Percentiles rank a stretch among this genome's conserved stretches.
phyloP scores from a whole-genome alignment of 2,888 invertebrate genomes.

The Balanococcus diminutus region DNA sequence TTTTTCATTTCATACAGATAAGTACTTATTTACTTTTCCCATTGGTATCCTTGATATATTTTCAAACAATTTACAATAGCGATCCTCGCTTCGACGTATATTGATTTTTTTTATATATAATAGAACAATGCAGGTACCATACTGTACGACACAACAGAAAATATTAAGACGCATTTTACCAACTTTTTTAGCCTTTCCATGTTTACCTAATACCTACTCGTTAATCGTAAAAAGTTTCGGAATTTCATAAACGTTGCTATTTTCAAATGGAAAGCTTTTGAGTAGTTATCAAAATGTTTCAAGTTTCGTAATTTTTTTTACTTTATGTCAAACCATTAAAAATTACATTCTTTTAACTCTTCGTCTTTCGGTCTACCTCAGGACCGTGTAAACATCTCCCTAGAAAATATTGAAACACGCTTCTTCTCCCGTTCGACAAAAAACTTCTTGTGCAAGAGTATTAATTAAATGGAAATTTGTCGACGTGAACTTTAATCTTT shows the following conservation, averaged over 20 bases:
- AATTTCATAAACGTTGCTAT: slow-evolving; percentile 27
- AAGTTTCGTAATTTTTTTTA: slow-evolving; percentile 18
- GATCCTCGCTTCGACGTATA: background rate
- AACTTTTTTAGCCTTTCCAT: background rate
- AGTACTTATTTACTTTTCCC: background rate
- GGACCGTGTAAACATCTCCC: background rate
- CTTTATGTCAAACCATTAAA: slow-evolving; percentile 31
- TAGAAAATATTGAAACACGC: background rate
- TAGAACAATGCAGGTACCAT: background rate
- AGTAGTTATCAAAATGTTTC: slow-evolving; percentile 27
- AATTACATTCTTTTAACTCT: background rate
- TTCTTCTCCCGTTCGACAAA: background rate
- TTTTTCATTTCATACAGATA: background rate
- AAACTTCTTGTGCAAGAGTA: background rate
- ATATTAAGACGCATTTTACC: background rate
- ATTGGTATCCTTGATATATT: background rate
- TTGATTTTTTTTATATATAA: slow-evolving; percentile 3
- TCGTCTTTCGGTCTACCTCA: background rate
- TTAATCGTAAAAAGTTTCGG: slow-evolving; percentile 16
- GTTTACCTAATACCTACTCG: too few relatives aligned
- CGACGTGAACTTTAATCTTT: background rate
- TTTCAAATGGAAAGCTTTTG: slow-evolving; percentile 9
- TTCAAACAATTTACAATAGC: background rate
- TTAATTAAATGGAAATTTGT: slow-evolving; percentile 19
- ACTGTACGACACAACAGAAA: background rate